These are phyloP conservation scores for Rhinoptilus africanus DNA, from an alignment of 2,113 vertebrate species.

Conservation along the genomic window DNA sequence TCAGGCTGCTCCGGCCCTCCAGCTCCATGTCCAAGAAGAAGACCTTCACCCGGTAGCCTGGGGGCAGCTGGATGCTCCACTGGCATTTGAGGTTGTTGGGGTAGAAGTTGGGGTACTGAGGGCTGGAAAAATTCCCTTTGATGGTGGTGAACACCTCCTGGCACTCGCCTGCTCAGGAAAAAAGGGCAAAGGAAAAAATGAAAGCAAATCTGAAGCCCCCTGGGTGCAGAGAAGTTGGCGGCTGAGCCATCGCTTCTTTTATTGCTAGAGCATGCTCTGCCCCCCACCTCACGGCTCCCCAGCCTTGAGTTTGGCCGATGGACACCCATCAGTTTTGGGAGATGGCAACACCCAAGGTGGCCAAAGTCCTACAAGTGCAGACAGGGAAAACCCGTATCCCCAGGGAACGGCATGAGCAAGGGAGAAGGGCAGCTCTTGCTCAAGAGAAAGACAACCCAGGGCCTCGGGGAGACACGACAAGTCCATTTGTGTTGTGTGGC, in stretches of 20 bases:
- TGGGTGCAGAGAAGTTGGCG: neutral
- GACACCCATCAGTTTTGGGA: neutral
- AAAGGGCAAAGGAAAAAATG: neutral
- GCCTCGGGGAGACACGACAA: neutral
- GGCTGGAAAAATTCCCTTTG: constrained; percentile 92
- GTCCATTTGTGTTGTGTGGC: neutral
- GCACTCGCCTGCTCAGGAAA: constrained; percentile 82
- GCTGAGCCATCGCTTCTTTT: neutral
- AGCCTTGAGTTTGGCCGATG: rapidly evolving
- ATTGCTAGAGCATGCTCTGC: neutral
- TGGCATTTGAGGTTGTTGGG: constrained; percentile 97
- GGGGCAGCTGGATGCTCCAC: constrained; percentile 82
- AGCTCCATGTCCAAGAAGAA: constrained; percentile 88
- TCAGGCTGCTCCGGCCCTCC: constrained; percentile 88
- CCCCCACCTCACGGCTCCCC: neutral
- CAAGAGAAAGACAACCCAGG: neutral
- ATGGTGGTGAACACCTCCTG: constrained; percentile 84
- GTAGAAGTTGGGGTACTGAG: constrained; percentile 88
- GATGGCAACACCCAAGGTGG: neutral
- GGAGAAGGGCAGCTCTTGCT: neutral
- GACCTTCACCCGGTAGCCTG: constrained; percentile 84
- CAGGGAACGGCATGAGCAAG: neutral
- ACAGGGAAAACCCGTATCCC: neutral
- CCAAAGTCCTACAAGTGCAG: neutral
- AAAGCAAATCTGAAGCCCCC: neutral